Evolutionary conservation across 2,888 invertebrate genomes (phyloP), one percentile per base, ranked within the genome.

Genomic region (Sthenelais limicola): DNA sequence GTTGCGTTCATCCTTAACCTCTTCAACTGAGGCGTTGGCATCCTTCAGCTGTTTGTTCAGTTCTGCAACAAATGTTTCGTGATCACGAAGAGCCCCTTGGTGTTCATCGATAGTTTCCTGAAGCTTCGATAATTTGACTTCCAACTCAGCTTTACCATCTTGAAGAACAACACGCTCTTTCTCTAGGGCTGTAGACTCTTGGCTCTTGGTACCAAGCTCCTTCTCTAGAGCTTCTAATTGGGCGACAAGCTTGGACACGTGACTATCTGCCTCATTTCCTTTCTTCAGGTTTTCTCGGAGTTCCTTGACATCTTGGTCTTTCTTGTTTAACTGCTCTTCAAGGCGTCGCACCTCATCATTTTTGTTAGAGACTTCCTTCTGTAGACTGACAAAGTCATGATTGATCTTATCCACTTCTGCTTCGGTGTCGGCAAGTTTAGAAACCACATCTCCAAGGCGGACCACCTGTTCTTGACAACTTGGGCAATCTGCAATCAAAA

Each of bases 341-440:
- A 54, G 28, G 3, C 32, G 15, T 26, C 56, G 43, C 28, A 49
- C n/a, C 52, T 66, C 70, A 47, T 56, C 48, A 21, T 58, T 30
- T 18, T 38, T 26, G 32, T 28, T 24, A 9, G 70, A 49, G n/a
- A 72, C 72, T 67, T 74, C 48, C 7, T 54, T 30, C 43, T 48
- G 52, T 2, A 67, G 51, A 0, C 67, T 28, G 12, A 67, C 54
- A 43, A 33, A 68, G 12, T 73, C 68, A 52, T 67, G 71, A 72
- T 67, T 52, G 12, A 52, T 68, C 24, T 73, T 72, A 49, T 62
- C 26, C 12, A 67, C 72, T 47, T 71, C 70, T 48, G 78, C 79
- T 66, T 68, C 67, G 75, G 38, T 62, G 54, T 70, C 70, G 9
- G 70, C 70, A 12, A 70, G 70, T 33, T 73, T 72, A 15, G 49